Base-by-base conservation (phyloP, 2,797 vertebrate species). In the Periophthalmus magnuspinnatus region DNA sequence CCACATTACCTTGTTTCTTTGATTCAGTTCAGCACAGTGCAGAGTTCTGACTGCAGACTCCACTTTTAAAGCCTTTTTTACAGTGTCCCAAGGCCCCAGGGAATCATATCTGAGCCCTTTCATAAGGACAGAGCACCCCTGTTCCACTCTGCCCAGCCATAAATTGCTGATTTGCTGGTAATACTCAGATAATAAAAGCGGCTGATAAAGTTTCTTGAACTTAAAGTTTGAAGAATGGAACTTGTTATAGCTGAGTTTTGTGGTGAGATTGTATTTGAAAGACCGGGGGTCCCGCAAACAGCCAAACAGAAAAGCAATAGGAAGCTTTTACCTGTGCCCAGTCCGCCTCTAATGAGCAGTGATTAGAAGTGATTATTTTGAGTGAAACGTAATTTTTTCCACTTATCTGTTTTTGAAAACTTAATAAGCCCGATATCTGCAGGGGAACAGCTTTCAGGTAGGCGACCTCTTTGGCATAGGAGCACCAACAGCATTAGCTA, bases 341-440 rank as follows among this genome's bases (percentile, higher is more conserved):
- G 65, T 81, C 66, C 56, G 28, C 32, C 59, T 78, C 65, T 78
- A 81, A 87, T 86, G 79, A 81, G 60, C 81, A 89, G 84, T 86
- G 79, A 89, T 90, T 89, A 87, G 81, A 77, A 87, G 57, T 69
- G 72, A 88, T 91, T 88, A 89, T 78, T 82, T 78, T 75, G 66
- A 80, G 81, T 74, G 68, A 79, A 69, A 83, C 81, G 79, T 75
- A 80, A 90, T 91, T 88, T 88, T 73, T 81, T 75, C 75, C 83
- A 82, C 82, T 84, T 81, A 72, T 71, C 76, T 62, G 55, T 80
- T 82, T 57, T 79, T 83, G 72, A 63, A 64, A 71, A 63, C 68
- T 62, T 74, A 86, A 84, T 81, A 65, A 62, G 24, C 55, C 50
- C 79, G 74, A 71, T 76, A 80, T 81, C 81, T 84, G 65, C 84